Conservation (phyloP, 2,113 vertebrate genomes). For the Antechinus flavipes region DNA sequence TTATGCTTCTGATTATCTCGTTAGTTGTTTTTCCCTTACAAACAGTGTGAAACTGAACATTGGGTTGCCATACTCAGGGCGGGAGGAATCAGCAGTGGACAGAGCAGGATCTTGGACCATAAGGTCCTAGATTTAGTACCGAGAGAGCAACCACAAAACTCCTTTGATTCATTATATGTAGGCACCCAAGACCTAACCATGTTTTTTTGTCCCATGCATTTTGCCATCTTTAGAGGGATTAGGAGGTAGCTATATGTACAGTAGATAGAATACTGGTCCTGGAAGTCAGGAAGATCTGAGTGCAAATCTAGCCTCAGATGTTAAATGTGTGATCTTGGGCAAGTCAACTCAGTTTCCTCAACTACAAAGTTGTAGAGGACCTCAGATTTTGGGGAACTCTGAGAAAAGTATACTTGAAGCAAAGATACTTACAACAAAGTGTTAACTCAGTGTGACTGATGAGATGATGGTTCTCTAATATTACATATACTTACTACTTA, state of each 20-base stretch:
- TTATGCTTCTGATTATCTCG: neutral
- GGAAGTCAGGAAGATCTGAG: neutral
- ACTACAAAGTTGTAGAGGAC: neutral
- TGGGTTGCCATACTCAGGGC: neutral
- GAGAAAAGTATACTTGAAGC: too few species aligned
- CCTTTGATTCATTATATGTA: neutral
- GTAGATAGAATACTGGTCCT: neutral
- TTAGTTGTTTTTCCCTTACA: neutral
- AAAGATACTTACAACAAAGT: too few species aligned
- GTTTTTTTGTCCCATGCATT: neutral
- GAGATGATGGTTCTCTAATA: too few species aligned
- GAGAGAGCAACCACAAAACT: neutral
- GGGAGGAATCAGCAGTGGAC: neutral
- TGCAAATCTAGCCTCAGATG: neutral
- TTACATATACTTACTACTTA: too few species aligned
- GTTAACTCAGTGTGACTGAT: too few species aligned
- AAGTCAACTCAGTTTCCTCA: neutral
- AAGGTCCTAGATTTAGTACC: neutral
- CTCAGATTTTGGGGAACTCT: too few species aligned
- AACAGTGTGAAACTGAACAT: fast-evolving
- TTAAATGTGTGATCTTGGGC: neutral
- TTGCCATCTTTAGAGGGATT: neutral
- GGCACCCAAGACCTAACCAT: neutral
- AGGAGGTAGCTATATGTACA: neutral
- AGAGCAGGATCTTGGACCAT: neutral